These are phyloP conservation scores for Caenorhabditis tropicalis DNA, from an alignment of 1,140 invertebrate genomes.

Conservation along the genomic window DNA sequence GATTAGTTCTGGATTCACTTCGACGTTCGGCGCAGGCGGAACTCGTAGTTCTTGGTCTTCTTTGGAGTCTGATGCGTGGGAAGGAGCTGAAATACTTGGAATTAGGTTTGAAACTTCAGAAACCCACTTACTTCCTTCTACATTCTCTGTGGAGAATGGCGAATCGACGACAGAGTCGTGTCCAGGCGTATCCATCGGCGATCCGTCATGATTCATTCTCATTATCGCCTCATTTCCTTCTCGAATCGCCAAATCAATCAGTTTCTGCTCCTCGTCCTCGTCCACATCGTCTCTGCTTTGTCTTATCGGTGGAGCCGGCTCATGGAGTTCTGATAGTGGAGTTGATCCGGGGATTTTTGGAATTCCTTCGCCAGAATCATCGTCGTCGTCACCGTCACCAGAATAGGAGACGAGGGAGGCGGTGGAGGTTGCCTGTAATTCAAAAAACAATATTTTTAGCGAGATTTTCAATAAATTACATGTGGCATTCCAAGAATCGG, in stretches of 20 bases:
- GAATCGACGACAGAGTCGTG: neutral
- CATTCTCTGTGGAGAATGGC: neutral
- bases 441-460: neutral
- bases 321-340: neutral
- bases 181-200: slow-evolving; percentile 1
- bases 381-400: slow-evolving; percentile 35
- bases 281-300: slow-evolving; percentile 20
- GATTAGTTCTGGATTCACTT: neutral
- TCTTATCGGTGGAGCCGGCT: neutral
- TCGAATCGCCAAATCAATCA: slow-evolving; percentile 8
- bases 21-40: slow-evolving; percentile 25
- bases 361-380: neutral
- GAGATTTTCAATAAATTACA: neutral
- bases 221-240: slow-evolving; percentile 6
- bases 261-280: slow-evolving; percentile 9
- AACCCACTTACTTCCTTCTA: neutral
- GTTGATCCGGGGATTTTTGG: neutral
- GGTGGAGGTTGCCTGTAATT: neutral
- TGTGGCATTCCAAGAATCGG: neutral
- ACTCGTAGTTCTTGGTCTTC: neutral
- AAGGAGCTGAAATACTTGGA: neutral
- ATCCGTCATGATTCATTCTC: neutral
- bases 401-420: slow-evolving; percentile 31
- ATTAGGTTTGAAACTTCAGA: neutral
- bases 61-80: neutral